Conservation (phyloP, 2,888 invertebrate species). For the Listrodromus nycthemerus region DNA sequence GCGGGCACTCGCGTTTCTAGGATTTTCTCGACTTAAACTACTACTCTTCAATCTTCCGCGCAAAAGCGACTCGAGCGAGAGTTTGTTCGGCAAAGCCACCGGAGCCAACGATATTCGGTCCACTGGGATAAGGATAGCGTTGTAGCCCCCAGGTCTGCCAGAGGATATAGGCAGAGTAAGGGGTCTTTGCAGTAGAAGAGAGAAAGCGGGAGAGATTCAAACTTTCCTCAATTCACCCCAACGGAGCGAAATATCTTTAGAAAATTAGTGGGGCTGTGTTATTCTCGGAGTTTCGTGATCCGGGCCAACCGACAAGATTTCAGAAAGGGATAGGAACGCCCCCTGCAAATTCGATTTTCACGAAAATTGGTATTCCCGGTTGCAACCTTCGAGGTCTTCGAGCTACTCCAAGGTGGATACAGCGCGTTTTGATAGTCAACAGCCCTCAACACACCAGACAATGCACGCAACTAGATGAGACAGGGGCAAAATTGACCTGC, state of each 20-base stretch:
- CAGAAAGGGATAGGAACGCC: slow-evolving; percentile 33
- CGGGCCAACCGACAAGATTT: slow-evolving; percentile 50
- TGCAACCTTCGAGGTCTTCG: slow-evolving; percentile 33
- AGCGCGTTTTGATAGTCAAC: slow-evolving; percentile 53
- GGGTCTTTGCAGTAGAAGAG: slow-evolving; percentile 13
- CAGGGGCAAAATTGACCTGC: too few relatives aligned
- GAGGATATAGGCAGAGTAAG: background rate
- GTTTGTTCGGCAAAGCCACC: slow-evolving; percentile 50
- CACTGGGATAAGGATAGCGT: slow-evolving; percentile 7
- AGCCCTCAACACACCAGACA: slow-evolving; percentile 17
- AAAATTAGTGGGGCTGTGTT: slow-evolving; percentile 65
- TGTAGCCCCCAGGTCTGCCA: background rate
- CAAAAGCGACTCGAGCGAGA: slow-evolving; percentile 20
- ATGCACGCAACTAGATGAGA: slow-evolving; percentile 3
- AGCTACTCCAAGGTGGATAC: slow-evolving; percentile 23
- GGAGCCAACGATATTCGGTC: slow-evolving; percentile 51
- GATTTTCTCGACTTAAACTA: slow-evolving; percentile 57
- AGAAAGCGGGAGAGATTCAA: slow-evolving; percentile 23
- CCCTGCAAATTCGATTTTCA: slow-evolving; percentile 66
- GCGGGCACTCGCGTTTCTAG: slow-evolving; percentile 36
- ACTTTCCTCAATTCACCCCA: slow-evolving; percentile 38
- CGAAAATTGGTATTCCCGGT: slow-evolving; percentile 62
- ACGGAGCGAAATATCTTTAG: slow-evolving; percentile 63
- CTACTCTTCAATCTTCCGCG: slow-evolving; percentile 1
- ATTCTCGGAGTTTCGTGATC: slow-evolving; percentile 45